Evolutionary conservation across 2,888 invertebrate species (phyloP), one percentile per base, ranked within the genome.

Genomic region (Hermaeophaga mercurialis): DNA sequence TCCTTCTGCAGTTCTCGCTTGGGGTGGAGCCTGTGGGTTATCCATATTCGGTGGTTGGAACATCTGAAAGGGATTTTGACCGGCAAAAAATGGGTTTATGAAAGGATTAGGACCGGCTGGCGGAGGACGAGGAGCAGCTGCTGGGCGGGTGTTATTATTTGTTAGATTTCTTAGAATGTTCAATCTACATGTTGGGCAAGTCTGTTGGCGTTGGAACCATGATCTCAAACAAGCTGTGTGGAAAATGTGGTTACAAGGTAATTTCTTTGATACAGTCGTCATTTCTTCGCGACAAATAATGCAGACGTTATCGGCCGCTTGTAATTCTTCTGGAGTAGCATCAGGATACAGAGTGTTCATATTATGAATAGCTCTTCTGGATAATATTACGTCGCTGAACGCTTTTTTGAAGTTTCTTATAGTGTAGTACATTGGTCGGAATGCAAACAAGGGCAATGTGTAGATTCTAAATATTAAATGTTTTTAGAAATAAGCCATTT

Each of bases 181-280:
- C 63, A 96, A 83, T 9, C 97, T 86, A 76, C 99, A 99, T 3
- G 99, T 99, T 1, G 99, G 99, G 75, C 99, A 99, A 3, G 99
- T 99, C 80, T 99, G 99, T 77, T 99, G 99, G 6, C 99, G 86
- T 80, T 99, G 99, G 81, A 99, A 99, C 99, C 99, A 99, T 31
- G 96, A 95, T 19, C 98, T 87, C 52, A 99, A 83, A 78, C 99
- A 99, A 50, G 93, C 91, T 39, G 96, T 93, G 80, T 99, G 99
- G 83, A 99, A 99, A 72, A 99, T 98, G 78, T 99, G 99, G 77
- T 96, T 96, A 80, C 99, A 99, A 0, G 99, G 98, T 63, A 99
- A 80, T 75, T 97, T 98, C 80, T 99, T 99, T 33, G 96, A 90
- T 46, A 86, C 88, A 62, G 82, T 80, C 2, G 83, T 76, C 86